Evolutionary conservation across 2,797 vertebrate species (phyloP), one percentile per base, ranked within the genome.

Genomic region (Lacerta bilineata): DNA sequence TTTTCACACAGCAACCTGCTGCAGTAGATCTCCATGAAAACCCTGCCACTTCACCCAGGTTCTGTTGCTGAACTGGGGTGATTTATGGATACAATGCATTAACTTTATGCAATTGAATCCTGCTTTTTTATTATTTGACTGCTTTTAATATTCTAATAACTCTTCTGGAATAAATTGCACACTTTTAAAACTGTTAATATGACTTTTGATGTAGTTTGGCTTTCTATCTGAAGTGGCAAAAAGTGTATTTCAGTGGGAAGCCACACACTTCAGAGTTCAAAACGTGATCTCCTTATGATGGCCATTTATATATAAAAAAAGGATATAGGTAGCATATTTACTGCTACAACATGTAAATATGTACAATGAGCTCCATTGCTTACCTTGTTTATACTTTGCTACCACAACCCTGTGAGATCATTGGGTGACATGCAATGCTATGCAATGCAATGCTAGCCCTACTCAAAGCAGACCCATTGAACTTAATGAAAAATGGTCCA

Each of bases 111-210:
- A 59, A 4, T 41, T 41, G 7, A 36, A 4, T 41, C 68, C 5
- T 29, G 36, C 23, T 71, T 86, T 77, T 79, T 15, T 55, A 50
- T 55, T 71, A 72, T 50, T 80, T 68, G 33, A 41, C 46, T 23
- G 33, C 17, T 39, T 80, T 86, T 86, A 59, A 86, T 69, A 79
- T 80, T 79, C 27, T 80, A 39, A 71, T 69, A 79, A 61, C 13
- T 20, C 17, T 80, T 33, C 59, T 87, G 50, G 5, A 80, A 80
- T 80, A 80, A 59, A 41, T 80, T 55, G 36, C 43, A 61, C 13
- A 61, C 15, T 13, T 80, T 46, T 39, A 39, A 80, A 71, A 79
- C 36, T 72, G 43, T 86, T 66, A 27, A 39, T 86, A 71, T 71
- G 69, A 80, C 25, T 71, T 69, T 46, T 29, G 41, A n/a, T 69